Base-by-base conservation (phyloP, 1,140 invertebrate species). In the Spodoptera litura region DNA sequence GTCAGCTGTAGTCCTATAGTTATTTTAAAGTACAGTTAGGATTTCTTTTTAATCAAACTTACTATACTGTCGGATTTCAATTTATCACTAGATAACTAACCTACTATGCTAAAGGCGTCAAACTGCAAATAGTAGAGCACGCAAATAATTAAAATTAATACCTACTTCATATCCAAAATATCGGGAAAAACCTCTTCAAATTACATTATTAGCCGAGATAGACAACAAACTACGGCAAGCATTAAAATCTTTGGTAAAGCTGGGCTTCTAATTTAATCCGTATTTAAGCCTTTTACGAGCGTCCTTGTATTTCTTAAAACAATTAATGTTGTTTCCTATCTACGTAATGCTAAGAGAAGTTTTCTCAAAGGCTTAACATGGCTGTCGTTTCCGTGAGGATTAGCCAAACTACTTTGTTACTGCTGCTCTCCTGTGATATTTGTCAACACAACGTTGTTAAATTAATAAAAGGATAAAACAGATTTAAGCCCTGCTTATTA, bases 291-390 rank as follows among this genome's bases (percentile, higher is more conserved):
- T 15, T 75, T 75, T 62, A 80, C 81, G 81, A 81, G 71, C 35
- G 78, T 78, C 80, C 82, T 76, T 84, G 79, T 80, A 75, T 89
- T 87, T 83, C 86, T 89, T 86, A 86, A 89, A 87, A 87, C 87
- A 89, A 89, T 89, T 89, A 87, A 78, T 80, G 55, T 68, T 76
- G 72, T 77, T 70, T 68, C 79, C 61, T 79, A 81, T 78, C 73
- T 78, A 72, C 74, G 73, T 77, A 83, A 83, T 85, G 61, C 68
- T 51, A 56, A 35, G 58, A 52, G 68, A 85, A 83, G 82, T 85
- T 87, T 86, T 85, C 81, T 55, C 66, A 83, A 79, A 58, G 79
- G 79, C 75, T 81, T 85, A 84, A 75, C 80, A 80, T 78, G 35
- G 68, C 31, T 79, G 81, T 78, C 53, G 64, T 76, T 80, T 79